These are phyloP conservation scores for Silurus aristotelis DNA, from an alignment of 2,797 vertebrate genomes.

Conservation along the genomic window DNA sequence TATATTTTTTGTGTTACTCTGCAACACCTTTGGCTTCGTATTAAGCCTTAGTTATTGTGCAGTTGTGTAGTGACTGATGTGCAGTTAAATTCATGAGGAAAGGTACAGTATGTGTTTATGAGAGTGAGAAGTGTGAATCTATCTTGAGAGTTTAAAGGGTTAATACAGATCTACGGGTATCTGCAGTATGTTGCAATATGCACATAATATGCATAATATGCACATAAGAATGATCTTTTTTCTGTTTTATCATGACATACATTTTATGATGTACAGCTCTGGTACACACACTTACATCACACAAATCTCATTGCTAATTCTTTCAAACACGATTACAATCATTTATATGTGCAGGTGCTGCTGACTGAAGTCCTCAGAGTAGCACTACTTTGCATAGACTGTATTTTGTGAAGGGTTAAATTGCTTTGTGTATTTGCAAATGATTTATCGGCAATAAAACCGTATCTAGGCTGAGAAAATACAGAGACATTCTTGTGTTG, in stretches of 20 bases:
- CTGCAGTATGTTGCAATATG: background rate
- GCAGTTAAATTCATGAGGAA: background rate
- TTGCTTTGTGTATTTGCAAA: background rate
- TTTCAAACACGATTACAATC: constrained; percentile 40
- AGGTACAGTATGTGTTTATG: background rate
- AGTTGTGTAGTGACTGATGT: background rate
- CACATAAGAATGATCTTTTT: background rate
- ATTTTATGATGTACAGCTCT: constrained; percentile 17
- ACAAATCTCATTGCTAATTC: constrained; percentile 46
- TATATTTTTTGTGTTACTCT: background rate
- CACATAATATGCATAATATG: background rate
- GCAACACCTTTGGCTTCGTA: background rate
- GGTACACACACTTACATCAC: constrained; percentile 29
- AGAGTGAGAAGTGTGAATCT: background rate
- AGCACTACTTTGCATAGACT: constrained; percentile 42
- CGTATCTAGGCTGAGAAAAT: background rate
- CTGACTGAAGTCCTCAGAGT: background rate
- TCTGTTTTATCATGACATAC: constrained; percentile 7
- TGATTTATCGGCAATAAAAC: background rate
- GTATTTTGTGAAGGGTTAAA: background rate
- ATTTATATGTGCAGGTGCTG: constrained; percentile 44
- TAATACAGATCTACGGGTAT: background rate
- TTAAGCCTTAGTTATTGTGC: background rate
- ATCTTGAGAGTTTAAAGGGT: background rate
- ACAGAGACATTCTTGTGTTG: background rate